Evolutionary conservation across 2,797 vertebrate genomes (phyloP).

Genomic region (Dipus sagitta): DNA sequence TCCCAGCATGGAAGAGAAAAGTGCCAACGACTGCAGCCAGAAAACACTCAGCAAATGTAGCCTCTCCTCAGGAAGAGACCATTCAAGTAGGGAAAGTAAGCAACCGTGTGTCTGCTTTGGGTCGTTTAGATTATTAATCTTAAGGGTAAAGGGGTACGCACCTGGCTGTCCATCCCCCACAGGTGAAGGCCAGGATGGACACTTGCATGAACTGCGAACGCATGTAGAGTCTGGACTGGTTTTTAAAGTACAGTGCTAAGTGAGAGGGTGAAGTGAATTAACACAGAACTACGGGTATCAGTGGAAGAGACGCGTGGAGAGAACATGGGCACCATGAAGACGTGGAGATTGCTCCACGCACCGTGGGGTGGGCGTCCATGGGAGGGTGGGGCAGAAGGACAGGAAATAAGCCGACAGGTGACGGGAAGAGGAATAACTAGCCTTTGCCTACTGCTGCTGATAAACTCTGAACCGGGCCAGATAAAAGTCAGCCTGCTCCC

Average conservation of each 20-base stretch:
- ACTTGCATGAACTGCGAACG: background rate
- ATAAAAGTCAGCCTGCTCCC: background rate
- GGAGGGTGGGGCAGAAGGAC: background rate
- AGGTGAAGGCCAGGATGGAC: background rate
- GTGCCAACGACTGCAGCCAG: no score
- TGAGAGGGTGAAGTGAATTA: background rate
- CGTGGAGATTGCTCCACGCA: background rate
- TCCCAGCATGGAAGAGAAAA: background rate
- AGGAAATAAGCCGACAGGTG: background rate
- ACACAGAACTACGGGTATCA: background rate
- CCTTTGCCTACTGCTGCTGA: background rate
- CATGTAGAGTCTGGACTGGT: background rate
- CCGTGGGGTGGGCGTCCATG: background rate
- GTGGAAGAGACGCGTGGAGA: background rate
- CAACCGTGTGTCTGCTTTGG: background rate
- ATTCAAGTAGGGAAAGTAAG: background rate
- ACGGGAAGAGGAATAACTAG: background rate
- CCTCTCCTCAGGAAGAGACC: background rate
- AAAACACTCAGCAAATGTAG: no score
- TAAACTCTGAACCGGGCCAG: background rate
- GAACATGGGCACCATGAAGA: background rate
- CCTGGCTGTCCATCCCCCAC: background rate
- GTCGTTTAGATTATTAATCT: background rate
- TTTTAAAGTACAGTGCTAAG: background rate
- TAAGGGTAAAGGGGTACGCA: background rate